Conservation (phyloP, 1,140 invertebrate species). For the Araneus ventricosus region DNA sequence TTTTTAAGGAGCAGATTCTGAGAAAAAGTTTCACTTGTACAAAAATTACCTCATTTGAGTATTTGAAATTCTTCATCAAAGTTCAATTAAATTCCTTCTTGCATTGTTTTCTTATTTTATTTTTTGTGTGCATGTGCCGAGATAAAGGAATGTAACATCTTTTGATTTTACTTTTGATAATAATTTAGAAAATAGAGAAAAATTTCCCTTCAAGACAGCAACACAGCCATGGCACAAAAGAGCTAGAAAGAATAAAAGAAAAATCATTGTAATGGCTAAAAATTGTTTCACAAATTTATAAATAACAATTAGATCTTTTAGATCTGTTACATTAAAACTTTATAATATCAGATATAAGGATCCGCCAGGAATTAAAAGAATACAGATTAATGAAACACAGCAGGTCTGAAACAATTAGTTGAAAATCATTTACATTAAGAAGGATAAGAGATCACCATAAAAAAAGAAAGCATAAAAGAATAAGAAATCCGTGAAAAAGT, state of each 20-base stretch:
- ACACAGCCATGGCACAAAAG: conserved; percentile 75
- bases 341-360: not conserved
- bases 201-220: conserved; percentile 70
- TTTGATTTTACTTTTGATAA: not conserved
- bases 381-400: not conserved
- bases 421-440: not conserved
- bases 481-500: no score
- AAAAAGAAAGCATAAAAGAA: no score
- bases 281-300: not conserved
- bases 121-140: not conserved
- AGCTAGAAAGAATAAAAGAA: conserved; percentile 49
- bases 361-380: not conserved
- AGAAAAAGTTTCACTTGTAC: no score
- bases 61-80: no score
- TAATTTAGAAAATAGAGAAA: not conserved
- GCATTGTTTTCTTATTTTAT: no score
- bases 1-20: no score
- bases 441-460: no score
- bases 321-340: not conserved
- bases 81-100: no score
- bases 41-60: no score
- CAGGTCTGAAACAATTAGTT: not conserved
- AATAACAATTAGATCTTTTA: not conserved
- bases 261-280: not conserved
- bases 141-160: not conserved